Evolutionary conservation across 2,888 invertebrate species (phyloP).

Genomic region (Eucera pruinosa): DNA sequence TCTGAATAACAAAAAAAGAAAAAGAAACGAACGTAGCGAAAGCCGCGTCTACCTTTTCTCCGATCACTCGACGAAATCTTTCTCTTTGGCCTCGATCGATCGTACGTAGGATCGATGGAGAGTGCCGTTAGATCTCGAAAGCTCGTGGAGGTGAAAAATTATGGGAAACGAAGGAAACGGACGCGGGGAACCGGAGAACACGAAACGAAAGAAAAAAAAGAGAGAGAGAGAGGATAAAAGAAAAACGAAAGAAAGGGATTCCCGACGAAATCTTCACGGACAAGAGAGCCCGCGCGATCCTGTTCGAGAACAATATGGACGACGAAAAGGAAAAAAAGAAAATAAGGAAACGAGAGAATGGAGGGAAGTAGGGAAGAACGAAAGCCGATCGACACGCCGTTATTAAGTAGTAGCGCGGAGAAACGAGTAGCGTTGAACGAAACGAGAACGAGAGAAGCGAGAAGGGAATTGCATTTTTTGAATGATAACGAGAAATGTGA

Average conservation of each 20-base stretch:
- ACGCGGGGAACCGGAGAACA: too few species aligned
- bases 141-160: too few species aligned
- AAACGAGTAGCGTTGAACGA: conserved; percentile 37
- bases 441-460: neutral
- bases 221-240: too few species aligned
- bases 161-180: too few species aligned
- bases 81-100: too few species aligned
- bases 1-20: conserved; percentile 6
- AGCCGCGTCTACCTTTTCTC: too few species aligned
- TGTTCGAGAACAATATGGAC: conserved; percentile 36
- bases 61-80: too few species aligned
- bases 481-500: conserved; percentile 7
- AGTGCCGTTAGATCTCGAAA: too few species aligned
- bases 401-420: conserved; percentile 59
- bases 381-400: conserved; percentile 65
- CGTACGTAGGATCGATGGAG: too few species aligned
- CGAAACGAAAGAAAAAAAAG: neutral
- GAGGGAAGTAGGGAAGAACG: conserved; percentile 17
- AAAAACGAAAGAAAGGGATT: conserved; percentile 15
- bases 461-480: conserved; percentile 1
- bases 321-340: conserved; percentile 1
- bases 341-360: neutral
- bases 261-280: conserved; percentile 37
- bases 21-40: too few species aligned
- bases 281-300: conserved; percentile 53